Percentiles rank a stretch among this genome's conserved stretches.
Evolutionary conservation across 37 sponge, comb jelly and placozoan genomes (phyloP).

Genomic region (Cliona cf. orientalis): DNA sequence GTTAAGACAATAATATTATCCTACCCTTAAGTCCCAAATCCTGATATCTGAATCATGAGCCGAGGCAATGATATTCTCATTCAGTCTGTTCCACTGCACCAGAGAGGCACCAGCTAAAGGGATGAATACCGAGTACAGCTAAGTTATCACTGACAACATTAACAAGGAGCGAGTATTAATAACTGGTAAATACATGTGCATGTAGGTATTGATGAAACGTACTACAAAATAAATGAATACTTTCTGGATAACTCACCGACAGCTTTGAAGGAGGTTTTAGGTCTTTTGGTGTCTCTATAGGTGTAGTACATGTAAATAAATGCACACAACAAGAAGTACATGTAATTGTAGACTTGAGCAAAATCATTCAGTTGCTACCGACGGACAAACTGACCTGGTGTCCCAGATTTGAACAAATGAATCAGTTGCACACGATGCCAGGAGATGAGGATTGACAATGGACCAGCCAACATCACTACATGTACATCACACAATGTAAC

Average conservation of each 20-base stretch:
- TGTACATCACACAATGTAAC: slow-evolving; percentile 10
- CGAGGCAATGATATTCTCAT: slow-evolving; percentile 82
- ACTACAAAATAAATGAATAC: too few relatives aligned
- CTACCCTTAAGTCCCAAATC: slow-evolving; percentile 89
- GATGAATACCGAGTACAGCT: neutral
- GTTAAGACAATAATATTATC: neutral
- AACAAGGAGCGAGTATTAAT: neutral
- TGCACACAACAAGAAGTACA: neutral
- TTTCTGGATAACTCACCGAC: slow-evolving; percentile 48
- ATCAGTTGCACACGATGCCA: slow-evolving; percentile 84
- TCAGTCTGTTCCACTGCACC: slow-evolving; percentile 91
- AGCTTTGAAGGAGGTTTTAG: slow-evolving; percentile 59
- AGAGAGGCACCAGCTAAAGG: slow-evolving; percentile 84
- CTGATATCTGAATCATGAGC: slow-evolving; percentile 90
- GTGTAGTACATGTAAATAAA: neutral
- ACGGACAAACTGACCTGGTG: slow-evolving; percentile 52
- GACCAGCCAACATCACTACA: slow-evolving; percentile 89
- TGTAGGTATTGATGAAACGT: neutral
- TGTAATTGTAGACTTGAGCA: slow-evolving; percentile 25
- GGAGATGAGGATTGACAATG: slow-evolving; percentile 54
- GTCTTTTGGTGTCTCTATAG: slow-evolving; percentile 32
- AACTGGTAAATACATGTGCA: too few relatives aligned
- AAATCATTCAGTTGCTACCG: neutral
- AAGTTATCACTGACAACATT: neutral
- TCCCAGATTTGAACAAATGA: slow-evolving; percentile 90